These are phyloP conservation scores for Danaus melanippus DNA, from an alignment of 1,140 invertebrate species.

Conservation along the genomic window DNA sequence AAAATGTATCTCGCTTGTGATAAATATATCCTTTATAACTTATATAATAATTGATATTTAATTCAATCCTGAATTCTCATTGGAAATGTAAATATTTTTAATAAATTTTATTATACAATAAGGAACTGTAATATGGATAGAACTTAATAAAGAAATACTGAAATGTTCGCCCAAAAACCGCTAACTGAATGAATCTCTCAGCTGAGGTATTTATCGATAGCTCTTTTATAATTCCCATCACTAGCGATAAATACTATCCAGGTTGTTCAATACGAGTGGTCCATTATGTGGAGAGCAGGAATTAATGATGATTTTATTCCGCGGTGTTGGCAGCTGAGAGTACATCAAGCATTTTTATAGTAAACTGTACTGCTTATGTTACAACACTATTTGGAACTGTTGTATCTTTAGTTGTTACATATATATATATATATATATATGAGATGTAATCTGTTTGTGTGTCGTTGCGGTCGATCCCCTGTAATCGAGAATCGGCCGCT, in stretches of 20 bases:
- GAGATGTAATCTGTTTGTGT: constrained; percentile 15
- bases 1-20: neutral
- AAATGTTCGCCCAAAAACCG: too few species aligned
- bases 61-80: neutral
- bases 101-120: too few species aligned
- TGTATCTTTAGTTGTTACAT: too few species aligned
- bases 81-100: neutral
- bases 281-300: constrained; percentile 57
- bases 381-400: too few species aligned
- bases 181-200: too few species aligned
- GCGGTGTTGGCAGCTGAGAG: constrained; percentile 28
- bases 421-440: too few species aligned
- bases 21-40: neutral
- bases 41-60: neutral
- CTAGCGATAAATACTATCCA: constrained; percentile 49
- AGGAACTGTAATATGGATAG: too few species aligned
- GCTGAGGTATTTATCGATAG: constrained; percentile 11
- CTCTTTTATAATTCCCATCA: constrained; percentile 21
- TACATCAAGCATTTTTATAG: too few species aligned
- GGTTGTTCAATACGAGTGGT: constrained; percentile 56
- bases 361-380: too few species aligned
- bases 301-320: constrained; percentile 65
- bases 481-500: constrained; percentile 32
- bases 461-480: constrained; percentile 15
- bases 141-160: too few species aligned